Conservation (phyloP, 2,888 invertebrate species). For the Biston stratarius region DNA sequence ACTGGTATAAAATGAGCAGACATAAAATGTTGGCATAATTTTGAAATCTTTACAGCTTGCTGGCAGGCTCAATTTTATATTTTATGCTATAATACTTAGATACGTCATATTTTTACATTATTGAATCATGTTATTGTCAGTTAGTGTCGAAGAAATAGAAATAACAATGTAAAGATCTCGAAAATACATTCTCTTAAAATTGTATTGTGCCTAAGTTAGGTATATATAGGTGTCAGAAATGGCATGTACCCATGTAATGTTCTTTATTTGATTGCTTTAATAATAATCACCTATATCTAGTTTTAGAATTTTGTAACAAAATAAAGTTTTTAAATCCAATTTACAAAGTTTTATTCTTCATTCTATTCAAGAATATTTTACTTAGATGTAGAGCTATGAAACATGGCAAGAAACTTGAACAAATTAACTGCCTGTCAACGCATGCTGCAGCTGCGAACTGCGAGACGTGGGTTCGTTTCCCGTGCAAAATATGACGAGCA, state of each 20-base stretch:
- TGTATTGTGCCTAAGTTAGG: not conserved
- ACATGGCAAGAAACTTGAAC: too few species aligned
- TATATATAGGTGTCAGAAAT: not conserved
- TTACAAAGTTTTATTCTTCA: too few species aligned
- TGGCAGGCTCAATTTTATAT: constrained; percentile 17
- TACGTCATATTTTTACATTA: not conserved
- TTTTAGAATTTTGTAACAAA: not conserved
- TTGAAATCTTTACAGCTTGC: constrained; percentile 9
- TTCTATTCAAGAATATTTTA: too few species aligned
- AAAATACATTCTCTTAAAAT: not conserved
- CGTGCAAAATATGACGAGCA: too few species aligned
- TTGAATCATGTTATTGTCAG: constrained; percentile 23
- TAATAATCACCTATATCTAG: not conserved
- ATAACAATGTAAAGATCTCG: not conserved
- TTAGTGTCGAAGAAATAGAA: not conserved
- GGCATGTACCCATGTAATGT: too few species aligned
- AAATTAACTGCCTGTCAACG: too few species aligned
- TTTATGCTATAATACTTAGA: constrained; percentile 16
- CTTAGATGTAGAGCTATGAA: too few species aligned
- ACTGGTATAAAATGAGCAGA: not conserved
- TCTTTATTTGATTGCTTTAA: not conserved
- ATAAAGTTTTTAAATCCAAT: too few species aligned
- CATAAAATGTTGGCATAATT: not conserved
- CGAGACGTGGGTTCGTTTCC: too few species aligned
- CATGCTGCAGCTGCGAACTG: too few species aligned